Conservation (phyloP, 2,113 vertebrate genomes). For the Nycticorax nycticorax region DNA sequence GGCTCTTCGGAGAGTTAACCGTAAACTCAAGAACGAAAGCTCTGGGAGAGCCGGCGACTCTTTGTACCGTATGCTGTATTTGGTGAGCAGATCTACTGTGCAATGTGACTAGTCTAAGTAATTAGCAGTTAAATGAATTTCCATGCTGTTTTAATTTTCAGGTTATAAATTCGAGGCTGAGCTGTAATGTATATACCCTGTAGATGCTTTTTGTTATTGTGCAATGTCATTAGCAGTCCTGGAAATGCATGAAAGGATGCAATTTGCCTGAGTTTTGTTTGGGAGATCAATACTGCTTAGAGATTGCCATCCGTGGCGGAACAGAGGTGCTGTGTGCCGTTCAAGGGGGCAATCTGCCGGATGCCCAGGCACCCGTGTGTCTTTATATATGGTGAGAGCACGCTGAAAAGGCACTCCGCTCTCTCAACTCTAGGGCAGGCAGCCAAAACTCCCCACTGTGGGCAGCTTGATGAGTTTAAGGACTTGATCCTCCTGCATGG, state of each 20-base stretch:
- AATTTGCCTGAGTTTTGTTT: neutral
- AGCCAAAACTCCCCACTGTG: neutral
- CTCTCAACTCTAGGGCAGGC: neutral
- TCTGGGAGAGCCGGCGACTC: constrained; percentile 78
- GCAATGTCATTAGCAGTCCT: neutral
- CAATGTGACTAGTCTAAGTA: neutral
- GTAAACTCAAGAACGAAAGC: constrained; percentile 47
- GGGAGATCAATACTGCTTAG: neutral
- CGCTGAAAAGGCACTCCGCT: neutral
- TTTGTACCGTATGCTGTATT: constrained; percentile 82
- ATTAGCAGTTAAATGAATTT: neutral
- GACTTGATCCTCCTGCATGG: neutral
- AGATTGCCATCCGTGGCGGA: accelerated
- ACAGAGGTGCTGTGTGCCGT: neutral
- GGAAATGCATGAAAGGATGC: neutral
- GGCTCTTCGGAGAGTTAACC: constrained; percentile 67
- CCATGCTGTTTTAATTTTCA: neutral
- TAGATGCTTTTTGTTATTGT: neutral
- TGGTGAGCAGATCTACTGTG: constrained; percentile 78
- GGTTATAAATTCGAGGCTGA: neutral
- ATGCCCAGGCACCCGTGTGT: neutral
- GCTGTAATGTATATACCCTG: neutral
- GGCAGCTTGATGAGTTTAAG: neutral
- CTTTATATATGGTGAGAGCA: accelerated
- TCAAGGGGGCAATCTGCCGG: neutral